phyloP scores from a whole-genome alignment of 2,113 vertebrate species.

The Arenaria interpres region DNA sequence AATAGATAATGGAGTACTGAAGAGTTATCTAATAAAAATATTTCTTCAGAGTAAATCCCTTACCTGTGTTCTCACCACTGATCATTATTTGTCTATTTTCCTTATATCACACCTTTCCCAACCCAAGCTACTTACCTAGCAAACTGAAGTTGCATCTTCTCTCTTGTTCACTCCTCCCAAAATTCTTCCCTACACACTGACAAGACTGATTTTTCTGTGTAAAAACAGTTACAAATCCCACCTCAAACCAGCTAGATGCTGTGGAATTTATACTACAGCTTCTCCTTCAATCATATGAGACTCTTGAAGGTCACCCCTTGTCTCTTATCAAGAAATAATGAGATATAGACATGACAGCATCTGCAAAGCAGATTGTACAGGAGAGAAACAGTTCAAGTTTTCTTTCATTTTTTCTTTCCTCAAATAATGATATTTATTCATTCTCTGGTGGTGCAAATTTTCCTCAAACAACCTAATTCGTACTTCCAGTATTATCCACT shows the following conservation, averaged over 20 bases:
- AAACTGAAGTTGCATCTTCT: not conserved
- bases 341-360: not conserved
- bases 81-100: not conserved
- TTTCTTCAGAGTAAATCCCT: not conserved
- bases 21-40: not conserved
- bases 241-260: not conserved
- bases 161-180: not conserved
- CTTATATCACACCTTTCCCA: not conserved
- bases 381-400: conserved; percentile 16
- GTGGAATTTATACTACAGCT: not conserved
- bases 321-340: not conserved
- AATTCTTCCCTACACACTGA: not conserved
- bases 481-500: not conserved
- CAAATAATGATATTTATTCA: not conserved
- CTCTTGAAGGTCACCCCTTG: not conserved
- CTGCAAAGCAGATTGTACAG: not conserved
- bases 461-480: not conserved
- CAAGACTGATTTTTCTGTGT: not conserved
- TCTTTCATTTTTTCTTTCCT: not conserved
- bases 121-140: not conserved
- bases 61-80: not conserved
- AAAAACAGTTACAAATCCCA: not conserved
- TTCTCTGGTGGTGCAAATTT: not conserved
- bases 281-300: not conserved
- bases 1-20: not conserved